Conservation (phyloP, 1,140 invertebrate genomes). For the Lycorma delicatula region DNA sequence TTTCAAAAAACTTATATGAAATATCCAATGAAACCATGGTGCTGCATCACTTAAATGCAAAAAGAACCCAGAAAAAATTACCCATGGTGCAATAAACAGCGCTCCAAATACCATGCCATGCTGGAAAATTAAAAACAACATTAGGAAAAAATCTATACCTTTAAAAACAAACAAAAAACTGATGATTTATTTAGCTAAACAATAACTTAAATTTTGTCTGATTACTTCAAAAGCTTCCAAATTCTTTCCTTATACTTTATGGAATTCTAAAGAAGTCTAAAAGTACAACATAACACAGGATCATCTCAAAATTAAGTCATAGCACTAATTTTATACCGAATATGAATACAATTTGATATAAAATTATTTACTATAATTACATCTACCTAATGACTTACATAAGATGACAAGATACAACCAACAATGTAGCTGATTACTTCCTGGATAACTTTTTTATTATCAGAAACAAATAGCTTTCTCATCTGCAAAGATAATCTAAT, state of each 20-base stretch:
- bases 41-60: conserved; percentile 76
- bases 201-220: not conserved
- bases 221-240: not conserved
- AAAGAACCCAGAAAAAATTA: conserved; percentile 86
- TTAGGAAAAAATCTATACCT: not conserved
- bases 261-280: not conserved
- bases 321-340: too few species aligned
- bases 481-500: too few species aligned
- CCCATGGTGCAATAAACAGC: conserved; percentile 70
- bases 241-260: not conserved
- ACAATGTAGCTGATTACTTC: too few species aligned
- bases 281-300: not conserved
- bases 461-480: too few species aligned
- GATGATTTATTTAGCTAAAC: not conserved
- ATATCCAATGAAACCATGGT: conserved; percentile 68
- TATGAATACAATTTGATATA: too few species aligned
- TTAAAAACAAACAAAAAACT: not conserved
- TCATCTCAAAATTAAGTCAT: too few species aligned
- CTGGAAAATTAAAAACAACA: conserved; percentile 41
- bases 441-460: too few species aligned
- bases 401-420: too few species aligned
- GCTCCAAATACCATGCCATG: conserved; percentile 80
- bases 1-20: conserved; percentile 74
- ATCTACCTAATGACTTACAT: too few species aligned
- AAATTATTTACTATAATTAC: too few species aligned